Conservation (phyloP, 1,140 invertebrate genomes). For the Apis cerana region DNA sequence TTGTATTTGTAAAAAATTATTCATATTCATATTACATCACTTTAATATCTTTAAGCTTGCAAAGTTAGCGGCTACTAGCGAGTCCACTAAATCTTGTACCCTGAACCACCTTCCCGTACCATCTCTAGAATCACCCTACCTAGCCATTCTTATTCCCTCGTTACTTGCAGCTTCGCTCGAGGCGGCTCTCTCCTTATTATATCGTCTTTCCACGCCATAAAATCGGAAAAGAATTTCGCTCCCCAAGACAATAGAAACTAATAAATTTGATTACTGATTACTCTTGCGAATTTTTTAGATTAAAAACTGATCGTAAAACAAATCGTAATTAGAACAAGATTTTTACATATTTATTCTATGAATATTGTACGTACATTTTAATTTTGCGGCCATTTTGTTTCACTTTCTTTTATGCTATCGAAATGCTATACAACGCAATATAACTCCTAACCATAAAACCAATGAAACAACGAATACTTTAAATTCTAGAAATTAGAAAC, state of each 20-base stretch:
- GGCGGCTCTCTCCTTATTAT: conserved; percentile 81
- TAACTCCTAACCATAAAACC: not conserved
- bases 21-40: conserved; percentile 67
- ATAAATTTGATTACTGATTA: conserved; percentile 82
- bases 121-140: conserved; percentile 43
- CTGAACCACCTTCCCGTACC: conserved; percentile 48
- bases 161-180: conserved; percentile 79
- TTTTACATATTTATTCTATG: not conserved
- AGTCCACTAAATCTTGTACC: conserved; percentile 79
- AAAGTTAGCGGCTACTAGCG: conserved; percentile 77
- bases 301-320: conserved; percentile 25
- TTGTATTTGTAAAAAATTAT: not conserved
- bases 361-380: conserved; percentile 21
- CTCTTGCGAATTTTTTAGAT: conserved; percentile 64
- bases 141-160: conserved; percentile 81
- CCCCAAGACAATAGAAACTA: conserved; percentile 82
- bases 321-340: not conserved
- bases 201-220: conserved; percentile 82
- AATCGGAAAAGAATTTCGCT: conserved; percentile 81
- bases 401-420: no score
- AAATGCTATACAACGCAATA: not conserved
- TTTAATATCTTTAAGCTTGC: conserved; percentile 76
- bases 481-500: not conserved
- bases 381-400: not conserved
- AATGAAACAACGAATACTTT: not conserved